Evolutionary conservation across 2,113 vertebrate genomes (phyloP).

Genomic region (Dendropsophus ebraccatus): DNA sequence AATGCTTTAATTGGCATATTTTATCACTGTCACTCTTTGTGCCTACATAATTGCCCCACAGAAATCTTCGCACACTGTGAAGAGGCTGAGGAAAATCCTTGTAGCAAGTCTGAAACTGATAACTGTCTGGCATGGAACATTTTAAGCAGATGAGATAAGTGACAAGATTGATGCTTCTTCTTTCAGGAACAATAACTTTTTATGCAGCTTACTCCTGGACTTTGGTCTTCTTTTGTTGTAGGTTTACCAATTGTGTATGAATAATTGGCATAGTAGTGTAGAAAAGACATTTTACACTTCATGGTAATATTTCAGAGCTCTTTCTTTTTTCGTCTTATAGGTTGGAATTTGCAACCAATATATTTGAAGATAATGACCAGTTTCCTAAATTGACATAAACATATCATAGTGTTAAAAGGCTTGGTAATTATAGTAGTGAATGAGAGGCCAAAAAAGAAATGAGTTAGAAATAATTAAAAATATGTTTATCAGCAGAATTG

Average conservation of each 20-base stretch:
- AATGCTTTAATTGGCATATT: conserved; percentile 58
- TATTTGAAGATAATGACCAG: background rate
- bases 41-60: conserved; percentile 56
- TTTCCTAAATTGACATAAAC: background rate
- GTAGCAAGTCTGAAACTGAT: conserved; percentile 54
- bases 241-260: conserved; percentile 9
- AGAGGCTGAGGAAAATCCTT: conserved; percentile 52
- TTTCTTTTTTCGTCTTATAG: background rate
- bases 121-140: conserved; percentile 49
- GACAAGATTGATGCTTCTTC: conserved; percentile 52
- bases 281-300: background rate
- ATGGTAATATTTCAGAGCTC: background rate
- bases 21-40: conserved; percentile 58
- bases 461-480: background rate
- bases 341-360: background rate
- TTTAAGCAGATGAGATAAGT: conserved; percentile 55
- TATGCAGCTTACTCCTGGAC: background rate
- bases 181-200: conserved; percentile 14
- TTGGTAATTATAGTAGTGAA: background rate
- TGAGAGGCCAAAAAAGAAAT: background rate
- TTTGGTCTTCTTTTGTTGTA: conserved; percentile 12
- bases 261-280: background rate
- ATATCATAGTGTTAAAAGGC: background rate
- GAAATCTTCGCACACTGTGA: conserved; percentile 52
- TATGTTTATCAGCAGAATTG: background rate